phyloP scores from a whole-genome alignment of 2,888 invertebrate species.

The Latrodectus elegans region DNA sequence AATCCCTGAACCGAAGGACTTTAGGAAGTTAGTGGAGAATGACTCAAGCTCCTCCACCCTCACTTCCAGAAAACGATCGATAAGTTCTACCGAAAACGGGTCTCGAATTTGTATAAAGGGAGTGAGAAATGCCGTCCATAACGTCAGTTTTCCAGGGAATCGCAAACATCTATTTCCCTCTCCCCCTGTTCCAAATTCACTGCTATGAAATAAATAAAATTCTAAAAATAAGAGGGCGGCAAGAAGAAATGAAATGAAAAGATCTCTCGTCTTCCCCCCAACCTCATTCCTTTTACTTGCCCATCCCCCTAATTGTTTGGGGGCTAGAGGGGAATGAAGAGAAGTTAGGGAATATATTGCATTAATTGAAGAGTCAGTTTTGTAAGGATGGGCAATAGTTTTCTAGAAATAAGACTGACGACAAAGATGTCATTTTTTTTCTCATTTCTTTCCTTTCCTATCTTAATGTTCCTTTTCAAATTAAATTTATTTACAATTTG shows the following conservation, averaged over 20 bases:
- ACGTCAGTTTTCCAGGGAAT: slow-evolving; percentile 23
- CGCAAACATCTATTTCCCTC: slow-evolving; percentile 29
- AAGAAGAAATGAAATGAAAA: slow-evolving; percentile 15
- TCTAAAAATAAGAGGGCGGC: background rate
- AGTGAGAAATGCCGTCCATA: slow-evolving; percentile 14
- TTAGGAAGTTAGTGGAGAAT: background rate
- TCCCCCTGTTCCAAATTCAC: background rate
- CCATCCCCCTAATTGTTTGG: background rate
- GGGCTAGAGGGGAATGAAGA: background rate
- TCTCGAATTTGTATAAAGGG: slow-evolving; percentile 1
- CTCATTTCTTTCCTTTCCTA: no score
- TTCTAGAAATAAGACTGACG: background rate
- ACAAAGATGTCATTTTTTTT: no score
- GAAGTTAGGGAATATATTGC: background rate
- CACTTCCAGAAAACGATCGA: background rate
- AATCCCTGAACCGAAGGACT: background rate
- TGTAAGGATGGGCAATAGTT: background rate
- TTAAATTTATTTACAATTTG: no score
- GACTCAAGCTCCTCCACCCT: slow-evolving; percentile 16
- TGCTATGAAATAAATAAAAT: background rate
- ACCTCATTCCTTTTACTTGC: background rate
- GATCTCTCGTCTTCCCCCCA: background rate
- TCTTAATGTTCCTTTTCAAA: no score
- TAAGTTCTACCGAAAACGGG: slow-evolving; percentile 19
- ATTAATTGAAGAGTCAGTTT: background rate